Evolutionary conservation across 1,140 invertebrate genomes (phyloP).

Genomic region (Trialeurodes vaporariorum): DNA sequence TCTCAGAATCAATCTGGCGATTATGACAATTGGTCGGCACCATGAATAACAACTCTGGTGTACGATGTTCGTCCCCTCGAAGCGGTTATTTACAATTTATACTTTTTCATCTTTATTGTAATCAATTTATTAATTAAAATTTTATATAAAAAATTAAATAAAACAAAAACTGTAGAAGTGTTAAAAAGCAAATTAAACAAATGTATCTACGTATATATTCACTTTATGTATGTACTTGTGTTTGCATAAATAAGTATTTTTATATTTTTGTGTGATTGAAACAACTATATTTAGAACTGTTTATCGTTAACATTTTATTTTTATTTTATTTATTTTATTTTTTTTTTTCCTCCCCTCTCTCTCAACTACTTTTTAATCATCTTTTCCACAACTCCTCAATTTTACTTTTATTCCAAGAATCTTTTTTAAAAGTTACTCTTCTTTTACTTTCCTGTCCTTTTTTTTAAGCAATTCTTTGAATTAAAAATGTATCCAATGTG

Average conservation of each 20-base stretch:
- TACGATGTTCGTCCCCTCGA: too few species aligned
- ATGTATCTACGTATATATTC: background rate
- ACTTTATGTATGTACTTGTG: background rate
- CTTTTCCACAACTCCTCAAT: too few species aligned
- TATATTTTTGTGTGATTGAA: background rate
- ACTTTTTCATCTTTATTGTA: background rate
- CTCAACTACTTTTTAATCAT: background rate
- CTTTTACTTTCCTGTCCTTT: too few species aligned
- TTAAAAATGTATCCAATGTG: too few species aligned
- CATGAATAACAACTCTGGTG: too few species aligned
- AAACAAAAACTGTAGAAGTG: background rate
- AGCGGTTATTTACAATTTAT: background rate
- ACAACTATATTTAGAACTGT: background rate
- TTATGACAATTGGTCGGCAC: too few species aligned
- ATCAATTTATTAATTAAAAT: background rate
- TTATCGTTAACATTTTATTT: background rate
- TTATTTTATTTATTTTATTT: background rate
- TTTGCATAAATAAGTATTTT: constrained; percentile 1
- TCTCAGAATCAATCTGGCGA: background rate
- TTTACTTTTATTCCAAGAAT: too few species aligned
- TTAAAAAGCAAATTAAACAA: background rate
- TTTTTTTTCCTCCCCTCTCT: too few species aligned
- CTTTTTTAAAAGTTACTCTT: too few species aligned
- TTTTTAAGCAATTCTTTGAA: too few species aligned
- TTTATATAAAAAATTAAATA: background rate